Percentiles rank a stretch among this genome's conserved stretches.
These are phyloP conservation scores for Cossypha niveicapilla DNA, from an alignment of 2,797 vertebrate genomes.

Conservation along the genomic window DNA sequence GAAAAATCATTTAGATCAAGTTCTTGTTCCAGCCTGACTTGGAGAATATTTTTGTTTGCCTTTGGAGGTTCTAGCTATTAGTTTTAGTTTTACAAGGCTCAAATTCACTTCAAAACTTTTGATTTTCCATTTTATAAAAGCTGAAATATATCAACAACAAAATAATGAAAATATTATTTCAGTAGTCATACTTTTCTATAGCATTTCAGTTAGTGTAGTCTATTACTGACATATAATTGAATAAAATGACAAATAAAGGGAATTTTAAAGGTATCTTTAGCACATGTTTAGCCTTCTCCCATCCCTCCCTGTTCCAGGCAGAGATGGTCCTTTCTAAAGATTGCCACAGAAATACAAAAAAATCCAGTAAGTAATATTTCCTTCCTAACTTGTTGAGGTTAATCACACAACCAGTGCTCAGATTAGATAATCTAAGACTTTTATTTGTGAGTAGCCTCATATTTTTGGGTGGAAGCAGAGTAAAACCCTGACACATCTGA, in stretches of 20 bases:
- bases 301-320: neutral
- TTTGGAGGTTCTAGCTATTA: neutral
- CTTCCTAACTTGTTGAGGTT: neutral
- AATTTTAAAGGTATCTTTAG: neutral
- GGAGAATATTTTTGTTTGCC: neutral
- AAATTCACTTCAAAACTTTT: neutral
- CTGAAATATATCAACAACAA: neutral
- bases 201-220: neutral
- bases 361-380: neutral
- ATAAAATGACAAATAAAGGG: neutral
- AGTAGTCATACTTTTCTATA: neutral
- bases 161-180: rapidly evolving
- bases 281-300: neutral
- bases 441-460: neutral
- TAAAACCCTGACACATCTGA: conserved; percentile 31
- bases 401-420: neutral
- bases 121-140: neutral
- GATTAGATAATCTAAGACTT: neutral
- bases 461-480: conserved; percentile 10
- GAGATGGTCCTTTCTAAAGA: neutral
- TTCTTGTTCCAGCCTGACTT: neutral
- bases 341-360: neutral
- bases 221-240: rapidly evolving
- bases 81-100: neutral
- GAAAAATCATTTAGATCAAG: neutral